Conservation (phyloP, 2,797 vertebrate species). For the Typhlichthys eigenmanni region DNA sequence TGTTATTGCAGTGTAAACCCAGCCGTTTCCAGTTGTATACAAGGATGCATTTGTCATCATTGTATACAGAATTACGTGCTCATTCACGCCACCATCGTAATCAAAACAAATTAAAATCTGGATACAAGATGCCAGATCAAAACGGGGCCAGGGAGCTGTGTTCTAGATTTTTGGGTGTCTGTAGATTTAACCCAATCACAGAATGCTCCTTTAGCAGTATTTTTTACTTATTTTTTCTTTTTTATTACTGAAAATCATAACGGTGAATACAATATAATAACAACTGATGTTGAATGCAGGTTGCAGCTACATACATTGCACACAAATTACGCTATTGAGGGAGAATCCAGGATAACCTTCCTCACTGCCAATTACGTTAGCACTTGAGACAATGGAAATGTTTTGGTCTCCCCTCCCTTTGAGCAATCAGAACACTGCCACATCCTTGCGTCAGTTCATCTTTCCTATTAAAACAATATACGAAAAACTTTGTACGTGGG, state of each 20-base stretch:
- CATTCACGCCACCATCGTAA: too few species aligned
- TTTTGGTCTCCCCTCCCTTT: conserved; percentile 65
- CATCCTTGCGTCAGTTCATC: conserved; percentile 65
- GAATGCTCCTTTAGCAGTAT: conserved; percentile 42
- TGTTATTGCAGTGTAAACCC: too few species aligned
- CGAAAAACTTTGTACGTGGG: conserved; percentile 55
- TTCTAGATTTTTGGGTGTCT: too few species aligned
- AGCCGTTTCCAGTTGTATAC: too few species aligned
- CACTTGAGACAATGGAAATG: conserved; percentile 73
- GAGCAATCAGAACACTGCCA: conserved; percentile 59
- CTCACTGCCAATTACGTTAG: conserved; percentile 68
- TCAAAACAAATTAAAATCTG: too few species aligned
- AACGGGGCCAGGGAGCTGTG: too few species aligned
- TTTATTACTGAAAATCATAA: conserved; percentile 43
- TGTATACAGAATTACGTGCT: too few species aligned
- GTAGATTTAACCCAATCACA: too few species aligned
- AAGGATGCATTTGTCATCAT: too few species aligned
- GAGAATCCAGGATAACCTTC: conserved; percentile 67
- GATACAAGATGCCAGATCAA: too few species aligned
- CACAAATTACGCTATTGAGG: conserved; percentile 68
- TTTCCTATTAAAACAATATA: conserved; percentile 77
- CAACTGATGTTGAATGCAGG: conserved; percentile 55
- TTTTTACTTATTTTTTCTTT: conserved; percentile 62
- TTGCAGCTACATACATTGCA: conserved; percentile 69
- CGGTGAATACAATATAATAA: conserved; percentile 40